Conservation (phyloP, 2,797 vertebrate genomes). For the Acrossocheilus fasciatus region DNA sequence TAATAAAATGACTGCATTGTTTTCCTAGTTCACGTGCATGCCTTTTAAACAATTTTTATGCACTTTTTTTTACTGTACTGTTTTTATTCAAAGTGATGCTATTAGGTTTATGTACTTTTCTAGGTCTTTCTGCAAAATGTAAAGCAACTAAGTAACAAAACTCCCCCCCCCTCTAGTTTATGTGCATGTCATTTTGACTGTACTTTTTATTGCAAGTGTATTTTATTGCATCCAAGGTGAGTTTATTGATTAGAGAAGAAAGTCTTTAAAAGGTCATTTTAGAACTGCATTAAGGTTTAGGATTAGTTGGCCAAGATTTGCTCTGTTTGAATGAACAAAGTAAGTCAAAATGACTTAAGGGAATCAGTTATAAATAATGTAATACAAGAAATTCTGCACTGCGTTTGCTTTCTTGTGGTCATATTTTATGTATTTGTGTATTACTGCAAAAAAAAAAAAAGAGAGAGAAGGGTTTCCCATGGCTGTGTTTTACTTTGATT, state of each 20-base stretch:
- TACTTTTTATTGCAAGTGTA: not conserved
- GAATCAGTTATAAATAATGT: not conserved
- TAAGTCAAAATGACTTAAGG: not conserved
- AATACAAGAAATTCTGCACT: too few species aligned
- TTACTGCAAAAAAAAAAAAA: not conserved
- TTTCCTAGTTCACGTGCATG: not conserved
- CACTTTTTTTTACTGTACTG: not conserved
- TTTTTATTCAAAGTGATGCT: not conserved
- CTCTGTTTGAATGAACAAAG: not conserved
- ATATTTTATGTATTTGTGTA: not conserved
- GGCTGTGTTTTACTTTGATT: not conserved
- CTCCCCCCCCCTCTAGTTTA: not conserved
- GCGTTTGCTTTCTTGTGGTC: not conserved
- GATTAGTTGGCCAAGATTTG: not conserved
- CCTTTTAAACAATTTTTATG: not conserved
- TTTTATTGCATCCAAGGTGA: not conserved
- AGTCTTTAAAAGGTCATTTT: not conserved
- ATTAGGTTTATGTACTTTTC: not conserved
- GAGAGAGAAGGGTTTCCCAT: not conserved
- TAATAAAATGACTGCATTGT: not conserved
- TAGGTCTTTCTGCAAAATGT: not conserved
- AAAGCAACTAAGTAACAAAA: not conserved
- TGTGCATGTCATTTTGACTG: not conserved
- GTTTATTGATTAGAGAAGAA: not conserved
- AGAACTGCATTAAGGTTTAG: not conserved